Evolutionary conservation across 2,797 vertebrate genomes (phyloP).

Genomic region (Tapirus indicus): DNA sequence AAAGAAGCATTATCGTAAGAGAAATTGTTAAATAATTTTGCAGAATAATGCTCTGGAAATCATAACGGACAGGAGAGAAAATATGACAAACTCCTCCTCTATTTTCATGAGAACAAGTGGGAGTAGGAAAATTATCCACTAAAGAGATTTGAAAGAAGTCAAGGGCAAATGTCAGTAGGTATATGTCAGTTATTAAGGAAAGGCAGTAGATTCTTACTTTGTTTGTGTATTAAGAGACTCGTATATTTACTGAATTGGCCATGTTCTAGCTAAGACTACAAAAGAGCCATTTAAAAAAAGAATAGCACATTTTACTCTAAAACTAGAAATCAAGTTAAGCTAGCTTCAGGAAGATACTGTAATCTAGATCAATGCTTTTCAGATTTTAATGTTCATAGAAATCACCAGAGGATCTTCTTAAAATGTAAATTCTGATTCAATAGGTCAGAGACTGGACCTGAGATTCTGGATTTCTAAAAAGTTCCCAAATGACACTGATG

Average conservation of each 20-base stretch:
- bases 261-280: constrained; percentile 57
- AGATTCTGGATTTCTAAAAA: neutral
- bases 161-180: neutral
- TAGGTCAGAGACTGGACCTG: neutral
- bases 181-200: neutral
- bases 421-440: neutral
- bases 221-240: neutral
- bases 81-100: neutral
- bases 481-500: neutral
- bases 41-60: neutral
- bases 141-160: neutral
- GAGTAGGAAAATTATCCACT: neutral
- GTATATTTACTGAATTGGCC: constrained; percentile 6
- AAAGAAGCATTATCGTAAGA: neutral
- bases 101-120: neutral
- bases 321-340: constrained; percentile 61
- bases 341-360: constrained; percentile 54
- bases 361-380: constrained; percentile 55
- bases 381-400: neutral
- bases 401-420: neutral
- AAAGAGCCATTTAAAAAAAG: constrained; percentile 55
- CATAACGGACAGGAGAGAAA: neutral
- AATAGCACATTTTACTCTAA: constrained; percentile 39
- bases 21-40: neutral
- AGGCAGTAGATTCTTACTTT: too few species aligned